Conservation (phyloP, 2,113 vertebrate species). For the Syngnathus floridae region DNA sequence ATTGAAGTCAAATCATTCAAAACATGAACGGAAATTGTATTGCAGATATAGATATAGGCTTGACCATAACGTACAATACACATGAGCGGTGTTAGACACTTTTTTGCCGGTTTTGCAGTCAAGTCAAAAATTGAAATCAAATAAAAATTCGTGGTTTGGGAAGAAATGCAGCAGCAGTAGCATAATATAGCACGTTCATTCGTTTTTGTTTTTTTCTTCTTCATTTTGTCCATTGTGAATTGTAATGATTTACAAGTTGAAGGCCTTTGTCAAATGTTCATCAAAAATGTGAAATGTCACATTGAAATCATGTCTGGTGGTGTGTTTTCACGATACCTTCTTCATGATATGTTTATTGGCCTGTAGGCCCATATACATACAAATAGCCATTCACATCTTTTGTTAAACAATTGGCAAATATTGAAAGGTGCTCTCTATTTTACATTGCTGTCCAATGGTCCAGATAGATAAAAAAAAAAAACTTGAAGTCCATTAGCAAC, state of each 20-base stretch:
- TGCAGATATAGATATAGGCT: too few species aligned
- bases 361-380: background rate
- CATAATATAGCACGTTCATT: background rate
- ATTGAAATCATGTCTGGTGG: background rate
- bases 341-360: background rate
- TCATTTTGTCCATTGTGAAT: background rate
- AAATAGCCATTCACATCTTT: constrained; percentile 3
- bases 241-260: background rate
- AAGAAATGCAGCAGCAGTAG: background rate
- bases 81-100: background rate
- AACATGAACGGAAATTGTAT: background rate
- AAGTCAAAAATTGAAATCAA: background rate
- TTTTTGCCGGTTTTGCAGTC: background rate
- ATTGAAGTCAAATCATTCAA: background rate
- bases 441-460: constrained; percentile 5
- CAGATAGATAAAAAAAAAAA: constrained; percentile 4
- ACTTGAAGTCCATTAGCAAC: too few species aligned
- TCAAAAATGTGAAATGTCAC: background rate
- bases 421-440: constrained; percentile 34
- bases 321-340: background rate
- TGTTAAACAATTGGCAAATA: background rate
- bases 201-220: background rate
- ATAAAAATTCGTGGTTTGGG: background rate
- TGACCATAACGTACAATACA: background rate
- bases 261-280: background rate